A percentile compares a stretch with the other conserved stretches of the same genome.
These are phyloP conservation scores for Poliocrania exsul DNA, from an alignment of 2,797 vertebrate genomes.

Conservation along the genomic window DNA sequence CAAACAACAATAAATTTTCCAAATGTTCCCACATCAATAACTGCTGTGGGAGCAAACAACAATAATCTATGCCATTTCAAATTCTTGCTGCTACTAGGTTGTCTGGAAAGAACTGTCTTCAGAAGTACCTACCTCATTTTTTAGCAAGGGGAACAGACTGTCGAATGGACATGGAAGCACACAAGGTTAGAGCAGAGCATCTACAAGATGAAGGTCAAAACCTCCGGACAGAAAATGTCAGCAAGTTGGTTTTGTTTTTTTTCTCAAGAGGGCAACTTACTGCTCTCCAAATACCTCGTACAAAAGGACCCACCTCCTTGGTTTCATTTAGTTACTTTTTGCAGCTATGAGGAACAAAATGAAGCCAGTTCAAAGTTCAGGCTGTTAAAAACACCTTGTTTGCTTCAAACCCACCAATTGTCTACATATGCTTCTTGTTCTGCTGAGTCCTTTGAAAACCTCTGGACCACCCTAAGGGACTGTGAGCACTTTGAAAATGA, in stretches of 20 bases:
- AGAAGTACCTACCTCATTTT: background rate
- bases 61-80: background rate
- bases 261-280: background rate
- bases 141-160: background rate
- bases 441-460: background rate
- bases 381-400: background rate
- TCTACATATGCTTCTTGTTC: background rate
- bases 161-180: background rate
- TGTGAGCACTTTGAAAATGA: background rate
- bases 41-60: background rate
- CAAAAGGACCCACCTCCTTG: background rate
- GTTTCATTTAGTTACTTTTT: background rate
- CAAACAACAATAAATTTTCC: background rate
- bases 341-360: background rate
- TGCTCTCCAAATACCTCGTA: background rate
- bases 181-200: background rate
- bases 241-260: background rate
- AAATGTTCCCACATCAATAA: background rate
- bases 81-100: background rate
- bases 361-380: background rate
- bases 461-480: background rate
- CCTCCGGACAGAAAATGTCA: background rate
- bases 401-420: background rate
- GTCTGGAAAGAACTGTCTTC: background rate
- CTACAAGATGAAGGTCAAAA: background rate